Base-by-base conservation (phyloP, 2,797 vertebrate genomes). In the Echiichthys vipera region DNA sequence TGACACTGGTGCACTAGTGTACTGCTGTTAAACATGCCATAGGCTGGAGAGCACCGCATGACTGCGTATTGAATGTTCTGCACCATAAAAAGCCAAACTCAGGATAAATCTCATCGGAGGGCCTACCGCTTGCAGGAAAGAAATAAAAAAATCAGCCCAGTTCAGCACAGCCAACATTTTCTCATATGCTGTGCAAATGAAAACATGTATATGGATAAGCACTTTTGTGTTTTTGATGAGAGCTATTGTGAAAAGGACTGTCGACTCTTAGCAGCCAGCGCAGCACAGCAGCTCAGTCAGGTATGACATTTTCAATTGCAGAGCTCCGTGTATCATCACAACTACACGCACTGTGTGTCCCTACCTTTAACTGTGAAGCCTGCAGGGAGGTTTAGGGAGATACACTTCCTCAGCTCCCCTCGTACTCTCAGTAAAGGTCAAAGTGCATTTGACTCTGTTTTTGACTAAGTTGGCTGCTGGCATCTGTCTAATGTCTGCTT, bases 121-220 rank as follows among this genome's bases (percentile, higher is more conserved):
- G 40, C 39, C 46, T 49, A 45, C 49, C 30, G 34, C 47, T 34
- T 27, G 63, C 66, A 71, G 37, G 20, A 40, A 1, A 32, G 22
- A 64, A n/a, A n/a, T n/a, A n/a, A 53, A 63, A 30, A 36, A 45
- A 59, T 47, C 17, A n/a, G n/a, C 40, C 7, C 20, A 25, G 12
- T 65, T 74, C 53, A 74, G 77, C 65, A 34, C 5, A 40, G 59
- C 54, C 30, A 27, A 76, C 68, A 59, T 71, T 76, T 80, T 74
- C 61, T 71, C 63, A 47, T 85, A 61, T 64, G 71, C 78, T 77
- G 79, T 62, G 80, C 62, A 61, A 58, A 80, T 83, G 74, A 78
- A 87, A 88, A 84, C 77, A 77, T 64, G 77, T 50, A 34, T 54
- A 45, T 25, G 65, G 71, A 85, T 80, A 77, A 83, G 83, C 71